Evolutionary conservation across 1,140 invertebrate species (phyloP).

Genomic region (Bombus balteatus): DNA sequence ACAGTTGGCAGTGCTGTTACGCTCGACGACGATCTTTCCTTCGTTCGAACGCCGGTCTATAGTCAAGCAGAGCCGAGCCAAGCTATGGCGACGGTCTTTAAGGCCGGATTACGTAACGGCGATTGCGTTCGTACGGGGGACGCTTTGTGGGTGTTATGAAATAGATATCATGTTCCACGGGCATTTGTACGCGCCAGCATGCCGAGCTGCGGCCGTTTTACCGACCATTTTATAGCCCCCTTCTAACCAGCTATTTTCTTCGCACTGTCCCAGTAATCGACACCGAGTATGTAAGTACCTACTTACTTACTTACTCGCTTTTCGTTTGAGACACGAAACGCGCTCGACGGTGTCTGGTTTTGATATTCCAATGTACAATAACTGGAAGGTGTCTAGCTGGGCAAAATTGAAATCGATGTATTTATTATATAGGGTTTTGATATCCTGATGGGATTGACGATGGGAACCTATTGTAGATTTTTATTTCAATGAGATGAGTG

Average conservation of each 20-base stretch:
- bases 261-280: slow-evolving; percentile 32
- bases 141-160: slow-evolving; percentile 81
- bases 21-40: slow-evolving; percentile 38
- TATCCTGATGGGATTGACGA: background rate
- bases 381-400: background rate
- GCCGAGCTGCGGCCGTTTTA: slow-evolving; percentile 30
- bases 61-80: background rate
- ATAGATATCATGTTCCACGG: slow-evolving; percentile 81
- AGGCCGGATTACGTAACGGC: slow-evolving; percentile 70
- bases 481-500: background rate
- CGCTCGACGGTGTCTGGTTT: background rate
- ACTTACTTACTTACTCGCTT: background rate
- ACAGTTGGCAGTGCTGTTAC: slow-evolving; percentile 18
- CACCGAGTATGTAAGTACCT: slow-evolving; percentile 11
- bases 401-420: background rate
- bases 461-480: background rate
- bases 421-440: background rate
- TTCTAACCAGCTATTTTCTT: slow-evolving; percentile 41
- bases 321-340: background rate
- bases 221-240: slow-evolving; percentile 47
- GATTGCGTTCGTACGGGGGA: slow-evolving; percentile 80
- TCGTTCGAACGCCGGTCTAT: too few relatives aligned
- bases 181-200: slow-evolving; percentile 68
- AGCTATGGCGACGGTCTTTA: slow-evolving; percentile 41
- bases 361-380: background rate